Evolutionary conservation across 1,140 invertebrate species (phyloP), one percentile per base, ranked within the genome.

Genomic region (Drosophila jambulina): DNA sequence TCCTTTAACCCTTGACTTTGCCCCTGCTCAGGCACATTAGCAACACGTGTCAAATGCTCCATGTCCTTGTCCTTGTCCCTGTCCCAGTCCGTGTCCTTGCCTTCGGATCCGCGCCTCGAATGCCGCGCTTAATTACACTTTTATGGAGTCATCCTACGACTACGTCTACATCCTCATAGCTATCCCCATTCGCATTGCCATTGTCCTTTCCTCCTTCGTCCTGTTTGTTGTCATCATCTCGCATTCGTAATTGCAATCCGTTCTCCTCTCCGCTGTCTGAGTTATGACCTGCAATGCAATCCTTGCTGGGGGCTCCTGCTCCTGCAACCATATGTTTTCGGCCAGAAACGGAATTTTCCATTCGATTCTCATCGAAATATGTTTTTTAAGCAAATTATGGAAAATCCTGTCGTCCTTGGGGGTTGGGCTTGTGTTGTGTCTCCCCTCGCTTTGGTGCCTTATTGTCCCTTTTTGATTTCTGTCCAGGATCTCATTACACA

Each of bases 41-140:
- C 83, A 87, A 88, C 83, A 88, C 80, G 83, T 87, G 84, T 87
- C 84, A 83, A 83, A 67, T 61, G 72, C 46, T 57, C 46, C 29
- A 27, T 49, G 36, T 61, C 45, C 46, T 69, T 54, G 46, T 57
- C 17, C 43, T 13, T 42, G 25, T 42, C 29, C 43, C 64, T 60
- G 53, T 61, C 48, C 32, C 12, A 25, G 32, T 34, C 29, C 27
- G 19, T 42, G 19, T 54, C 43, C 56, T 34, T 40, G 36, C 32
- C 23, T 59, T 69, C 21, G 27, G 61, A 29, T 59, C 23, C 69
- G 27, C 53, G 53, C 62, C 62, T 77, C 34, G 58, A 57, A 42
- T 56, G 80, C 42, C 51, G 62, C 76, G 65, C 84, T 87, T 87
- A 87, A 87, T 87, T 87, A 87, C 85, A 88, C 77, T 87, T 87